Base-by-base conservation (phyloP, 2,888 invertebrate genomes). In the Uloborus plumipes region DNA sequence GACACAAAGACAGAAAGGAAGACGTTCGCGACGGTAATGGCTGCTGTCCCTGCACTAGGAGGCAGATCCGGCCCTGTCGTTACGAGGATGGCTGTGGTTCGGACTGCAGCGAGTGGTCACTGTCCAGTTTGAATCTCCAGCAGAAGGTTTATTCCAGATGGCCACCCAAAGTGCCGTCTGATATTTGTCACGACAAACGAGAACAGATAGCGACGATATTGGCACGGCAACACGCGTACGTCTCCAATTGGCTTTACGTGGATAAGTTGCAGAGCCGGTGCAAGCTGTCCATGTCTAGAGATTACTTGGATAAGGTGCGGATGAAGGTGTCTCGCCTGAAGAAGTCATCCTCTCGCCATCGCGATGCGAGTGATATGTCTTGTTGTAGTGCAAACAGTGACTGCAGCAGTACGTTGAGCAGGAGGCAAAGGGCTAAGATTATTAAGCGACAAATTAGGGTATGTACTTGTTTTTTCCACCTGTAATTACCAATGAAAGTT, bases 191-290 rank as follows among this genome's bases (percentile, higher is more conserved):
- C 39, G 81, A 65, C 7, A 70, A 65, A 11, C 55, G 72, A 20
- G 76, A 83, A 22, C 76, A 72, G 31, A 15, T 83, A 22, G 66
- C 72, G 39, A 70, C 82, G 20, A 65, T 72, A 18, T 39, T 72
- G 2, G 58, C 82, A 14, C 66, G 82, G 7, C 76, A 74, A 53
- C 69, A 83, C 26, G 77, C 77, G 6, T 83, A 83, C 50, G 61
- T 77, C 39, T 83, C 77, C 72, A 83, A 83, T 22, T 83, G 82
- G 82, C 31, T 77, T 49, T 61, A 76, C 47, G 77, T 83, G 26
- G 82, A 83, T 50, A 66, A 83, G 39, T 16, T 67, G n/a, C 76
- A 77, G 39, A 61, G 59, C 22, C 20, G 70, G 49, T 69, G 74
- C 39, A 55, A 50, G 14, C 14, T 75, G 55, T 22, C 73, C n/a